Evolutionary conservation across 2,888 invertebrate genomes (phyloP).

Genomic region (Phengaris arion): DNA sequence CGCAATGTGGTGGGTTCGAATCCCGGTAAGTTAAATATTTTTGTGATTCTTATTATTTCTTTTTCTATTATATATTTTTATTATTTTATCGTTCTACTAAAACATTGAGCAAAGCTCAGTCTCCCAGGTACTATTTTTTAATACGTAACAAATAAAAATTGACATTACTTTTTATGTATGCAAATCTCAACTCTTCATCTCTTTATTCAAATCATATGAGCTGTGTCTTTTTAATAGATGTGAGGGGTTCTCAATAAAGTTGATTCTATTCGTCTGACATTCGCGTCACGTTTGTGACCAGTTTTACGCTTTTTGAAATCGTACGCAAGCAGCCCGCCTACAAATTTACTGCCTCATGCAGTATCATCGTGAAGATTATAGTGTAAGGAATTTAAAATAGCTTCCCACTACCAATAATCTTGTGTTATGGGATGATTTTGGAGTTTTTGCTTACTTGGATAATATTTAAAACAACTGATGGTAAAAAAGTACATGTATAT

Average conservation of each 20-base stretch:
- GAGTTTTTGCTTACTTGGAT: not conserved
- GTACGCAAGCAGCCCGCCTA: constrained; percentile 4
- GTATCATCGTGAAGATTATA: not conserved
- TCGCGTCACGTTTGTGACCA: constrained; percentile 24
- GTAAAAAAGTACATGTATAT: not conserved
- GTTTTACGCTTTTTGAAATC: constrained; percentile 25
- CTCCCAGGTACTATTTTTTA: not conserved
- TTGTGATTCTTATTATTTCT: too few species aligned
- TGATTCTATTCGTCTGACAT: constrained; percentile 3
- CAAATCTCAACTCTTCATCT: constrained; percentile 7
- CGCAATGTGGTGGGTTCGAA: too few species aligned
- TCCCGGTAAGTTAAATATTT: too few species aligned
- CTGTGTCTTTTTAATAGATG: constrained; percentile 8
- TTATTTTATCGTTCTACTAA: too few species aligned
- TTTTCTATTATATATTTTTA: too few species aligned
- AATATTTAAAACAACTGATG: not conserved
- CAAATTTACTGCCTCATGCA: constrained; percentile 6
- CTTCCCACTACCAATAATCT: not conserved
- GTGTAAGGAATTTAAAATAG: constrained; percentile 4
- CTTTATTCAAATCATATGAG: constrained; percentile 17
- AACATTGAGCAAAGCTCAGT: too few species aligned
- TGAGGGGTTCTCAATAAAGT: constrained; percentile 9
- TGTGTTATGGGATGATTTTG: not conserved
- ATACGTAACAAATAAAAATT: not conserved
- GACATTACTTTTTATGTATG: not conserved